Percentiles rank a stretch among this genome's conserved stretches.
Evolutionary conservation across 1,140 invertebrate genomes (phyloP).

Genomic region (Stenopsyche tienmushanensis): DNA sequence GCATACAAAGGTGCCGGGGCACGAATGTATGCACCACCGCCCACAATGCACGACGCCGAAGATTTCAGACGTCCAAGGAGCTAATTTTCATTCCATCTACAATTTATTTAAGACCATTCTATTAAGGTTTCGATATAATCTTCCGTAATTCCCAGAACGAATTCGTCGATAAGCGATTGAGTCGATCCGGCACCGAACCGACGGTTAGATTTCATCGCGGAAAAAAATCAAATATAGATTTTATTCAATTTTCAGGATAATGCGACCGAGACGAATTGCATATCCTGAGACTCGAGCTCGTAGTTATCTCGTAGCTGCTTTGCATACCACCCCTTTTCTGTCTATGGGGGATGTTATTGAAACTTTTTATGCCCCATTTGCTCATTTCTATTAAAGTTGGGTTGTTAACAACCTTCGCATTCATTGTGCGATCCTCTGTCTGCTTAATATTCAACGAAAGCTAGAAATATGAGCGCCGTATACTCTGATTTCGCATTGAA

Average conservation of each 20-base stretch:
- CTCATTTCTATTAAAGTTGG: slow-evolving; percentile 38
- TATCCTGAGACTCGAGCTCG: no score
- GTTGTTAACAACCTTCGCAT: slow-evolving; percentile 39
- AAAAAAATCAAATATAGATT: no score
- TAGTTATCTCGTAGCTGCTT: background rate
- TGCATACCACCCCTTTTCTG: no score
- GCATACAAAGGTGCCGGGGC: slow-evolving; percentile 20
- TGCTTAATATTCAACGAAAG: slow-evolving; percentile 29
- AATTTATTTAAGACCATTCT: no score
- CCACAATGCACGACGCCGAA: slow-evolving; percentile 2
- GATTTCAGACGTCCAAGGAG: background rate
- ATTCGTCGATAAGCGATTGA: no score
- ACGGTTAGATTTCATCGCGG: no score
- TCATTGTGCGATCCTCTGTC: slow-evolving; percentile 30
- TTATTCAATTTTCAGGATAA: no score
- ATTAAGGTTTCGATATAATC: no score
- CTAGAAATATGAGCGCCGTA: background rate
- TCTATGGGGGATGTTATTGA: slow-evolving; percentile 32
- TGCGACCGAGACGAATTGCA: no score
- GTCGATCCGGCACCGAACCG: no score
- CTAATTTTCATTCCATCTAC: background rate
- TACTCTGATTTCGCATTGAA: slow-evolving; percentile 17
- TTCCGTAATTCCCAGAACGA: no score
- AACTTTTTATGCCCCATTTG: slow-evolving; percentile 41
- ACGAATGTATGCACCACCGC: background rate